These are phyloP conservation scores for Erebia epiphron DNA, from an alignment of 2,888 invertebrate species.

Conservation along the genomic window DNA sequence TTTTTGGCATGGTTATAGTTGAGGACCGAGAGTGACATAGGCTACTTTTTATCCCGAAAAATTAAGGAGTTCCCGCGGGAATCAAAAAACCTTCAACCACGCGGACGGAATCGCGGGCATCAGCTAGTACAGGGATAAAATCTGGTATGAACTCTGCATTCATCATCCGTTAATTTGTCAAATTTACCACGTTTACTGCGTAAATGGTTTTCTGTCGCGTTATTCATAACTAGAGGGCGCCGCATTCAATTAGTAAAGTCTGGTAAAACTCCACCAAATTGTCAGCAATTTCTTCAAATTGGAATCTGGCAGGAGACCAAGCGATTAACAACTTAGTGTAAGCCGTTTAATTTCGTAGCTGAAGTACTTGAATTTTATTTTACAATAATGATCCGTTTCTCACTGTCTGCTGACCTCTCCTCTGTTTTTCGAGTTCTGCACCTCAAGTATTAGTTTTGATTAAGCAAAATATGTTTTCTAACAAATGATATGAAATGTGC, in stretches of 20 bases:
- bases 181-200: not conserved
- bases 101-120: too few species aligned
- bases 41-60: too few species aligned
- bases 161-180: not conserved
- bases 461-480: too few species aligned
- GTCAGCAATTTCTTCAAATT: constrained; percentile 73
- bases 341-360: constrained; percentile 72
- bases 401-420: constrained; percentile 1
- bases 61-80: too few species aligned
- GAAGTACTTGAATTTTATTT: constrained; percentile 52
- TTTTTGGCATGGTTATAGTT: too few species aligned
- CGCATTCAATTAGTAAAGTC: constrained; percentile 36
- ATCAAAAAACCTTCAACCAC: too few species aligned
- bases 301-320: constrained; percentile 68
- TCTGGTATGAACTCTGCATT: too few species aligned
- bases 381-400: constrained; percentile 20
- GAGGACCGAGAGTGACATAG: too few species aligned
- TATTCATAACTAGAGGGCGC: constrained; percentile 28
- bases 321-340: constrained; percentile 72
- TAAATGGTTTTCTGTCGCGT: constrained; percentile 13
- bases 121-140: not conserved
- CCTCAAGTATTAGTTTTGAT: not conserved
- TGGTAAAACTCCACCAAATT: constrained; percentile 39
- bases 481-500: too few species aligned
- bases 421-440: not conserved